Base-by-base conservation (phyloP, 2,113 vertebrate species). In the Pyxicephalus adspersus region DNA sequence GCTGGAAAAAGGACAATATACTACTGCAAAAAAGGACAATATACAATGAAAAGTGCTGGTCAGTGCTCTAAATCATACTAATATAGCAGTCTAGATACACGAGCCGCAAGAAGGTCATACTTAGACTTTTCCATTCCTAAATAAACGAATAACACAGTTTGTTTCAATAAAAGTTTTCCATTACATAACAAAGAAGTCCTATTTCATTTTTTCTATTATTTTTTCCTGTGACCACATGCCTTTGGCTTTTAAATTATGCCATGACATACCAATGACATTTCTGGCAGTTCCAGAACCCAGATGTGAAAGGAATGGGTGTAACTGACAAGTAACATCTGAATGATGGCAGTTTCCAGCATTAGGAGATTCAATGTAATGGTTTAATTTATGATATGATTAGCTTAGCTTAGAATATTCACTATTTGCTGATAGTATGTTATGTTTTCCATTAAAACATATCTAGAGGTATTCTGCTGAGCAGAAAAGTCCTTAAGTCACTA, bases 271-370 rank as follows among this genome's bases (percentile, higher is more conserved):
- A 57, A 52, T 73, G 55, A 73, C 55, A 54, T 58, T 73, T 73
- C 70, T 73, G 52, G 52, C 52, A 58, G 52, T 26, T 34, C n/a
- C 29, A 34, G 52, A 57, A 58, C 22, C 52, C 70, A 74, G 54
- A 74, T 74, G 71, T 74, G 54, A 74, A 57, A 55, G 31, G 31
- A 29, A 58, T 74, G 71, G 71, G 71, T 74, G 71, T 60, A 55
- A 54, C 71, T 58, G 71, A 57, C 34, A 74, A 58, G 58, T 74
- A 73, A 54, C 52, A 34, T 31, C 22, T 34, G 71, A 74, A 60
- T 38, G 28, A 34, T 74, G 54, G 54, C 52, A 29, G 52, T 25
- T 73, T 57, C 18, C 67, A 55, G 70, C 67, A 52, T 26, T 23
- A 4, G 17, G 23, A 52, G 38, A 68, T 5, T 51, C 45, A 51